Evolutionary conservation across 2,113 vertebrate species (phyloP), one percentile per base, ranked within the genome.

Genomic region (Brienomyrus longianalis): DNA sequence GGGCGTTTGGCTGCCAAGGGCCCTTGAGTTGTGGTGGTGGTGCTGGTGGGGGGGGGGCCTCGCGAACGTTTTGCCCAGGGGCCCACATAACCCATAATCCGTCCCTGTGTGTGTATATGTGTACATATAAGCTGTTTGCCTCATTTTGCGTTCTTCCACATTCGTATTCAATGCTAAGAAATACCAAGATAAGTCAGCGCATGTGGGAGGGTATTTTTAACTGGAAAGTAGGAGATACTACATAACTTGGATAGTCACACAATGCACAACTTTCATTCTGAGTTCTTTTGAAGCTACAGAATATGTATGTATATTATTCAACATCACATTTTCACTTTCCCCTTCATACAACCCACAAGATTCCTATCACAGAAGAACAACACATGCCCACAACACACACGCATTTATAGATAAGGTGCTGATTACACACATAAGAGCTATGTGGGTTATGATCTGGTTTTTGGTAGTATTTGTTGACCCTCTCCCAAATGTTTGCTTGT

Each of bases 291-390:
- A 87, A 87, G 85, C 54, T 80, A 31, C 13, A 88, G 15, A 19
- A 48, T 47, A 66, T 35, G 21, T 74, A 2, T 35, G 45, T 74
- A 8, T 47, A 23, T 39, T 45, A 27, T 70, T 66, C 54, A n/a
- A 23, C 83, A n/a, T 45, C 54, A 50, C 51, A 47, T 85, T 89
- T 83, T 70, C 39, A 66, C 83, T 89, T 48, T 48, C 89, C 43
- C 80, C 56, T 54, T 83, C 21, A 56, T 45, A 6, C 59, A 88
- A 88, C 56, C 59, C 86, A 70, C 87, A 74, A 74, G 87, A 88
- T 70, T 88, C 62, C 87, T 88, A 70, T 88, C 59, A 27, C 62
- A 88, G 87, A 47, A 45, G 39, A 47, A 48, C 56, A 48, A 70
- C 86, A 87, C 47, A 54, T 77, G 59, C 51, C 54, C 48, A 70